Base-by-base conservation (phyloP, 2,888 invertebrate genomes). In the Nomada lathburiana region DNA sequence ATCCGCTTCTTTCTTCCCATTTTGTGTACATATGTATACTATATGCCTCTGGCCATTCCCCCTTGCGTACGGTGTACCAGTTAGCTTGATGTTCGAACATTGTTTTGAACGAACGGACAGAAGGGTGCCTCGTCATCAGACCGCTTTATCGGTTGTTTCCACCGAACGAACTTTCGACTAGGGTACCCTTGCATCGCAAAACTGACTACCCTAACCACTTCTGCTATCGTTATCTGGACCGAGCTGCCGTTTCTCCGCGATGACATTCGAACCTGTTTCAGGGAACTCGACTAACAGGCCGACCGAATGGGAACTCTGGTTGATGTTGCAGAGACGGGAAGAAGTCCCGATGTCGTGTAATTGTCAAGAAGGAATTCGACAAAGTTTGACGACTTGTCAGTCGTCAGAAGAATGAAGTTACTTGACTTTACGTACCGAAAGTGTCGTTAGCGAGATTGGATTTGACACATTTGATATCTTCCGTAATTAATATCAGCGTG, bases 101-200 rank as follows among this genome's bases (percentile, higher is more conserved):
- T 73, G 80, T 73, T 83, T 80, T 59, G 52, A 64, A 70, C 67
- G 75, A 69, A 57, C 57, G 82, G 71, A 76, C 76, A 81, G 76
- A 71, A 71, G 65, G 62, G 69, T 60, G 60, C 65, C 57, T 59
- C 80, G 62, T 76, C 84, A 72, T 62, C 65, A 64, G 60, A 36
- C 60, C 68, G 84, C 86, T 87, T 87, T 87, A 87, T 87, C 87
- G 84, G 69, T 29, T 69, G 82, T 87, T 87, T 87, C 88, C 87
- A 87, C 86, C 78, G 71, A 86, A 29, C 86, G 86, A 87, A 88
- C 87, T 87, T 87, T 87, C 83, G 74, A 67, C 82, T 80, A 74
- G 76, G 47, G 68, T 68, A 75, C 69, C 78, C 59, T 76, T 70
- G 78, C 82, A 65, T 73, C 81, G 69, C 77, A 63, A 82, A 74